These are phyloP conservation scores for Scaptomyza parva DNA, from an alignment of 2,888 invertebrate genomes.

Conservation along the genomic window DNA sequence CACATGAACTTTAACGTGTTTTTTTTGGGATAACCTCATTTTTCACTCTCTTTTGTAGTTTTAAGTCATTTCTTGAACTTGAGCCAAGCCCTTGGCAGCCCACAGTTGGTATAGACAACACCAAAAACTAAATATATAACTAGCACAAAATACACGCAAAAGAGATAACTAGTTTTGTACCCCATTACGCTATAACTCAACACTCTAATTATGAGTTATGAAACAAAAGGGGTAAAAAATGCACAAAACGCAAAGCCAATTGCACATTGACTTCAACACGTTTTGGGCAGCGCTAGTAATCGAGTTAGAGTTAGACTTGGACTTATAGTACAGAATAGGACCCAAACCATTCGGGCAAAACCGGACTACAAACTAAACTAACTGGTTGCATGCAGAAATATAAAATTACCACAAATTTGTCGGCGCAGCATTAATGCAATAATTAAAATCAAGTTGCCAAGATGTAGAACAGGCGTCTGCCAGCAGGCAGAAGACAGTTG, in stretches of 20 bases:
- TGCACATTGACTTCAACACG: slow-evolving; percentile 73
- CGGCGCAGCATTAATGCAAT: slow-evolving; percentile 76
- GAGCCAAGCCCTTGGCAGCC: slow-evolving; percentile 28
- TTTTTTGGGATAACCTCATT: slow-evolving; percentile 51
- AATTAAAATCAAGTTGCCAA: slow-evolving; percentile 77
- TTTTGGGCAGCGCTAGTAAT: slow-evolving; percentile 38
- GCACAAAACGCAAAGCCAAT: slow-evolving; percentile 54
- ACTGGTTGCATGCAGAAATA: slow-evolving; percentile 63
- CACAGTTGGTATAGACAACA: slow-evolving; percentile 34
- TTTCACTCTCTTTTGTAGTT: slow-evolving; percentile 52
- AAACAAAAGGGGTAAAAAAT: slow-evolving; percentile 59
- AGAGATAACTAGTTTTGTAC: slow-evolving; percentile 63
- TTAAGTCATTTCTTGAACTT: slow-evolving; percentile 48
- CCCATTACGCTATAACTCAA: slow-evolving; percentile 69
- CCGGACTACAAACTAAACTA: slow-evolving; percentile 56
- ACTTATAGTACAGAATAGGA: slow-evolving; percentile 10
- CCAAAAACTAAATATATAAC: not conserved
- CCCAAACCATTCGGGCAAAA: slow-evolving; percentile 29
- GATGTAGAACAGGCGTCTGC: slow-evolving; percentile 44
- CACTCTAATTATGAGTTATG: slow-evolving; percentile 70
- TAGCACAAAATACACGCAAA: slow-evolving; percentile 11
- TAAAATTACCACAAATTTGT: slow-evolving; percentile 80
- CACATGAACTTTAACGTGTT: slow-evolving; percentile 42
- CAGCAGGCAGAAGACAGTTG: slow-evolving; percentile 12
- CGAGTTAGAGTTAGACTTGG: slow-evolving; percentile 40